Conservation (phyloP, 2,888 invertebrate species). For the Thymelicus acteon region DNA sequence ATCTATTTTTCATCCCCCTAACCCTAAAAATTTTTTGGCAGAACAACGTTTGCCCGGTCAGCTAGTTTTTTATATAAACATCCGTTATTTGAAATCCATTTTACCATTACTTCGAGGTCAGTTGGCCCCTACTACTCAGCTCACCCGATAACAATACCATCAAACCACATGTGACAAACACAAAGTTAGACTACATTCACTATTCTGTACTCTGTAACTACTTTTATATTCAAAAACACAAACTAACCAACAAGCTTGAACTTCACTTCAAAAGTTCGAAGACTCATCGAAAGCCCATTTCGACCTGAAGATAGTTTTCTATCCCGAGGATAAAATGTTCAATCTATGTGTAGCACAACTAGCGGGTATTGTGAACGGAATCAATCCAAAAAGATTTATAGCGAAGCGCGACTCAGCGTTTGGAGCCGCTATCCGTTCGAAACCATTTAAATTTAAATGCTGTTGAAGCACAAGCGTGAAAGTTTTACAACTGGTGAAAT, state of each 20-base stretch:
- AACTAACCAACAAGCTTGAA: slow-evolving; percentile 1
- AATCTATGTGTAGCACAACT: slow-evolving; percentile 17
- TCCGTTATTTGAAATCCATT: too few relatives aligned
- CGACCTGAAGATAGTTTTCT: slow-evolving; percentile 14
- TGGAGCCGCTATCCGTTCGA: slow-evolving; percentile 7
- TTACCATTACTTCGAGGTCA: too few relatives aligned
- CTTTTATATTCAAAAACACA: slow-evolving; percentile 2
- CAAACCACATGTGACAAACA: too few relatives aligned
- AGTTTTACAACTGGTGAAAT: slow-evolving; percentile 7
- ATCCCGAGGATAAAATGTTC: slow-evolving; percentile 10
- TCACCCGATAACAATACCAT: too few relatives aligned
- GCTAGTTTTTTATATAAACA: too few relatives aligned
- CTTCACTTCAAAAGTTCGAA: background rate
- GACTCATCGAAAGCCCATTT: slow-evolving; percentile 20
- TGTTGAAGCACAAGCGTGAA: background rate
- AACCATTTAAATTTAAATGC: slow-evolving; percentile 13
- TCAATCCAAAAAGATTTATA: slow-evolving; percentile 26
- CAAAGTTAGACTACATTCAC: too few relatives aligned
- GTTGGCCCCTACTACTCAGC: too few relatives aligned
- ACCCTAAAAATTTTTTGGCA: too few relatives aligned
- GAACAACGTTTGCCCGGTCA: too few relatives aligned
- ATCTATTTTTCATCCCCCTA: too few relatives aligned
- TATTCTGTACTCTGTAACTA: background rate
- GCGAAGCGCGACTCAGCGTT: slow-evolving; percentile 7
- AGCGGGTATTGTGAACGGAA: slow-evolving; percentile 8